Percentiles rank a stretch among this genome's conserved stretches.
These are phyloP conservation scores for Cryptoprocta ferox DNA, from an alignment of 2,797 vertebrate species.

Conservation along the genomic window DNA sequence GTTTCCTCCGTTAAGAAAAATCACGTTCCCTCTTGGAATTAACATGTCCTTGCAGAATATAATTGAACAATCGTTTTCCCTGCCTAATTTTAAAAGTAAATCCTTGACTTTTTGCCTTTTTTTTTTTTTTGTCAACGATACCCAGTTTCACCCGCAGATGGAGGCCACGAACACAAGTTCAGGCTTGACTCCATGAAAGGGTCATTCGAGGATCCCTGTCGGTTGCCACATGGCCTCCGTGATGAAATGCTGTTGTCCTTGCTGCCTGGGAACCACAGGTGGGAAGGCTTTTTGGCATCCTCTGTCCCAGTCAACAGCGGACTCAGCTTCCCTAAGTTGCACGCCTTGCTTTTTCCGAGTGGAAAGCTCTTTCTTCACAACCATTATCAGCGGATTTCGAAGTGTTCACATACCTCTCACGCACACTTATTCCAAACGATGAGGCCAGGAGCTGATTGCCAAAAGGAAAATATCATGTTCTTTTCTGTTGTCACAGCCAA, in stretches of 20 bases:
- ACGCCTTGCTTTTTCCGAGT: neutral
- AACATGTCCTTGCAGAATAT: neutral
- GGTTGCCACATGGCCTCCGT: neutral
- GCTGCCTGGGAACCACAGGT: conserved; percentile 31
- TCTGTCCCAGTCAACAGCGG: neutral
- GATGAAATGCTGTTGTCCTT: neutral
- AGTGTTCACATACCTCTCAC: neutral
- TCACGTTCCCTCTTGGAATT: neutral
- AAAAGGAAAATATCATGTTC: conserved; percentile 23
- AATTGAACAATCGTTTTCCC: neutral
- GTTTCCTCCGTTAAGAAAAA: neutral
- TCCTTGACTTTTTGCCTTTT: neutral
- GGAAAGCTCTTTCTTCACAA: neutral
- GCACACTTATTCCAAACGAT: neutral
- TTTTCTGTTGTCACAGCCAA: conserved; percentile 63
- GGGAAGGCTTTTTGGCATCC: neutral
- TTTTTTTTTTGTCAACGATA: neutral
- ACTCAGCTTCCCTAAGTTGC: neutral
- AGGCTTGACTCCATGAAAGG: neutral
- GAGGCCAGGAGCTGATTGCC: neutral
- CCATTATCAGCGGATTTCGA: conserved; percentile 38
- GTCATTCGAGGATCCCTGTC: conserved; percentile 53
- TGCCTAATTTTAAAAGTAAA: conserved; percentile 20
- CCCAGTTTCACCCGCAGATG: conserved; percentile 35
- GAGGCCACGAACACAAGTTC: neutral